Evolutionary conservation across 2,113 vertebrate genomes (phyloP).

Genomic region (Chaenocephalus aceratus): DNA sequence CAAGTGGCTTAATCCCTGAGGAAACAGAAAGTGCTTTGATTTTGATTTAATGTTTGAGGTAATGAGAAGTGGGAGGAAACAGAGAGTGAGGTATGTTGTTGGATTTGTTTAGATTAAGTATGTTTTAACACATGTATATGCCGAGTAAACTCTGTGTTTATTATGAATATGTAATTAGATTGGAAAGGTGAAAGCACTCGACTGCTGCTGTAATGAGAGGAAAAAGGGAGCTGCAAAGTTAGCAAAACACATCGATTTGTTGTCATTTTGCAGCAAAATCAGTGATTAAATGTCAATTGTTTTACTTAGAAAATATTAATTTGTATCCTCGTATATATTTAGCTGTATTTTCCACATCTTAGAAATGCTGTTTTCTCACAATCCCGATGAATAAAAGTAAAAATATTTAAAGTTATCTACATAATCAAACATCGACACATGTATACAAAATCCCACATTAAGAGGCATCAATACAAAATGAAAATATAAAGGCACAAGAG

Average conservation of each 20-base stretch:
- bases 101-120: neutral
- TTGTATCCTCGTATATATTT: too few species aligned
- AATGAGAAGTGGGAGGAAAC: neutral
- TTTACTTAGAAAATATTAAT: too few species aligned
- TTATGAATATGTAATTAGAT: neutral
- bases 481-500: too few species aligned
- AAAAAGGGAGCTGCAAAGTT: conserved; percentile 23
- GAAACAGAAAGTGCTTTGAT: neutral
- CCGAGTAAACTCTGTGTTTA: neutral
- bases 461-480: too few species aligned
- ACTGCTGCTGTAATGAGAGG: conserved; percentile 2
- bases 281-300: neutral
- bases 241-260: neutral
- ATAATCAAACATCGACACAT: too few species aligned
- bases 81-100: neutral
- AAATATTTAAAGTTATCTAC: too few species aligned
- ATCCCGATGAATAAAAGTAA: too few species aligned
- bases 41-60: neutral
- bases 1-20: neutral
- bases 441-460: too few species aligned
- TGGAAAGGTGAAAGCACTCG: neutral
- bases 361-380: too few species aligned
- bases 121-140: too few species aligned
- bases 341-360: too few species aligned
- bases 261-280: neutral